Percentiles rank a stretch among this genome's conserved stretches.
Conservation (phyloP, 2,797 vertebrate genomes). For the Choloepus didactylus region DNA sequence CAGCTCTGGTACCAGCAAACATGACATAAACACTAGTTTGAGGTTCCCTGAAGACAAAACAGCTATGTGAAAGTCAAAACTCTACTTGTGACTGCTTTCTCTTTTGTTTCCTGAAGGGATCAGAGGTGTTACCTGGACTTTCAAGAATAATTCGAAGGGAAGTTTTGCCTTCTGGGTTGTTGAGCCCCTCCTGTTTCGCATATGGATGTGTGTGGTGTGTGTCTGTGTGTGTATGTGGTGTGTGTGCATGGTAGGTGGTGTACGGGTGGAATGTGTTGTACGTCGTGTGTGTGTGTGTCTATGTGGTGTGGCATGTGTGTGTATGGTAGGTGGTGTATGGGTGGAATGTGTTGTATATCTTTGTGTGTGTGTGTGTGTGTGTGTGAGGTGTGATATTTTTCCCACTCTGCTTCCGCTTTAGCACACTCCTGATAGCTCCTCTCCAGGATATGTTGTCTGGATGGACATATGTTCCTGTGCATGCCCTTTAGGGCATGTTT, state of each 20-base stretch:
- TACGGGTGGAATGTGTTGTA: neutral
- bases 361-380: neutral
- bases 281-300: neutral
- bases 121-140: neutral
- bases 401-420: rapidly evolving
- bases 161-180: neutral
- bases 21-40: rapidly evolving
- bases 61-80: neutral
- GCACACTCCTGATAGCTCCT: rapidly evolving
- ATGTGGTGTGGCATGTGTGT: too few relatives aligned
- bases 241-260: neutral
- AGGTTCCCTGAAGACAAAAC: neutral
- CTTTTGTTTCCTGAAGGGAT: neutral
- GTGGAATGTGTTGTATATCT: neutral
- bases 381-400: neutral
- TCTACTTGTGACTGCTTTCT: neutral
- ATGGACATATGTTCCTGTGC: neutral
- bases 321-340: neutral
- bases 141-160: neutral
- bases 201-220: neutral
- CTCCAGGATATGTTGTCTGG: too few relatives aligned
- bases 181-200: neutral
- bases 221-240: neutral
- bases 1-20: neutral
- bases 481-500: neutral